A percentile compares a stretch with the other conserved stretches of the same genome.
These are phyloP conservation scores for Amphipyra berbera DNA, from an alignment of 2,888 invertebrate species.

Conservation along the genomic window DNA sequence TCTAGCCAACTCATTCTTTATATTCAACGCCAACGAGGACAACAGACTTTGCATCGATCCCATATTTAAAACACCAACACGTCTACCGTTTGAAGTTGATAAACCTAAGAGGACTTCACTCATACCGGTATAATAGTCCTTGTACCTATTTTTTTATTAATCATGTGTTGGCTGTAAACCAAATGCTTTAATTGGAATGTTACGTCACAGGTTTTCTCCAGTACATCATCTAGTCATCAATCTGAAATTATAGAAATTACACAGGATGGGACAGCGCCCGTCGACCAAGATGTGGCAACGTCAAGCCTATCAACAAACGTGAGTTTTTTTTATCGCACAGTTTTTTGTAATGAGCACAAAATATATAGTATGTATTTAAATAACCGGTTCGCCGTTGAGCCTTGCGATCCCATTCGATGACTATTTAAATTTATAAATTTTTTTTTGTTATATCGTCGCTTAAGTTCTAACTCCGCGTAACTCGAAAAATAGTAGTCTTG, in stretches of 20 bases:
- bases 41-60: slow-evolving; percentile 79
- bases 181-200: neutral
- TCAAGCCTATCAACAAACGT: slow-evolving; percentile 25
- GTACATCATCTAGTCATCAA: slow-evolving; percentile 47
- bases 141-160: no score
- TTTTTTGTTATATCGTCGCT: no score
- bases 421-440: neutral
- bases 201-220: slow-evolving; percentile 45
- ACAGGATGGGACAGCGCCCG: neutral
- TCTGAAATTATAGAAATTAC: slow-evolving; percentile 12
- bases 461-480: no score
- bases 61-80: slow-evolving; percentile 58
- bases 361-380: no score
- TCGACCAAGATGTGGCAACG: slow-evolving; percentile 10
- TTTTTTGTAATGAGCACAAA: neutral
- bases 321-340: neutral
- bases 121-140: slow-evolving; percentile 70
- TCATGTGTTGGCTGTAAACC: no score
- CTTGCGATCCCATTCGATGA: neutral
- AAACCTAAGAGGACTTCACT: slow-evolving; percentile 65
- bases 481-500: no score
- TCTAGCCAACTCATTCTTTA: slow-evolving; percentile 78
- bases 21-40: slow-evolving; percentile 84
- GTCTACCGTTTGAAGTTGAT: slow-evolving; percentile 52
- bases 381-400: neutral